These are phyloP conservation scores for Lepetodrilus schrolli DNA, from an alignment of 2,888 invertebrate species.

Conservation along the genomic window DNA sequence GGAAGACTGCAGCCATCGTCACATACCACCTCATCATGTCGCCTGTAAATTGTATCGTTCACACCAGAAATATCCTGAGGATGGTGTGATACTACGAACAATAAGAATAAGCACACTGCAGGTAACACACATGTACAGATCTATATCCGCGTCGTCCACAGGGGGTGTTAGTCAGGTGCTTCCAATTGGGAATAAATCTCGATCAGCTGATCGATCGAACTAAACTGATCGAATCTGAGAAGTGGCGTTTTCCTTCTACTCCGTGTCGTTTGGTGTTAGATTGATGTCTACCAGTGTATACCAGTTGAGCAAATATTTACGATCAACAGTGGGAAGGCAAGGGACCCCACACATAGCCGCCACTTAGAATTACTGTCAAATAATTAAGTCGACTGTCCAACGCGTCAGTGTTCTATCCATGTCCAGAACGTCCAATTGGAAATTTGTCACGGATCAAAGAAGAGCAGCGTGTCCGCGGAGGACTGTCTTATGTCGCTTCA, in stretches of 20 bases:
- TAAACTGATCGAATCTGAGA: too few species aligned
- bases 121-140: too few species aligned
- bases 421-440: not conserved
- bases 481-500: not conserved
- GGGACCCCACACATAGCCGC: not conserved
- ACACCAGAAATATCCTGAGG: not conserved
- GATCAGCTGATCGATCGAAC: too few species aligned
- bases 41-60: not conserved
- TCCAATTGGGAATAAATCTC: not conserved
- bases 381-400: conserved; percentile 13
- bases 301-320: conserved; percentile 6
- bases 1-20: not conserved
- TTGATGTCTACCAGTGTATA: not conserved
- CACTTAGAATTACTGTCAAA: not conserved
- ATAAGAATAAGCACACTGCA: too few species aligned
- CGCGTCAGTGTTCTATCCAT: not conserved
- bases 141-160: too few species aligned
- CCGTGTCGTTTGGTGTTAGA: not conserved
- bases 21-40: not conserved
- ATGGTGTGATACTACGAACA: too few species aligned
- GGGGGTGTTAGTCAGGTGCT: too few species aligned
- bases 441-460: not conserved
- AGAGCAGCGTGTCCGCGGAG: not conserved
- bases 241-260: too few species aligned
- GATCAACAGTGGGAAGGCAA: not conserved